phyloP scores from a whole-genome alignment of 2,797 vertebrate genomes.

The Microcaecilia unicolor region DNA sequence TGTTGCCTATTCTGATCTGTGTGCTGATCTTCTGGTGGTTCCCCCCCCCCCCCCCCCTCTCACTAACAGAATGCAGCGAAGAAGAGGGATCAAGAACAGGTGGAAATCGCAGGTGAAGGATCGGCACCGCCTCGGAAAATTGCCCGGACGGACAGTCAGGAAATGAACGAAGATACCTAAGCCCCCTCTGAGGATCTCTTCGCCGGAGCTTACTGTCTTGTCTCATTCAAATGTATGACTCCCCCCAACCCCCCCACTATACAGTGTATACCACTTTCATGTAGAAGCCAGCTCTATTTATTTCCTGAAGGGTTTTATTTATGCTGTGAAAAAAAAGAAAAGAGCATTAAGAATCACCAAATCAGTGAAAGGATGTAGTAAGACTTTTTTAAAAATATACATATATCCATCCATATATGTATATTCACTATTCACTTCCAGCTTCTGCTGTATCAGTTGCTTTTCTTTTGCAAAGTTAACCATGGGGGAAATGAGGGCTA shows the following conservation, averaged over 20 bases:
- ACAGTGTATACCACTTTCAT: constrained; percentile 37
- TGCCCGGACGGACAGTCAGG: constrained; percentile 74
- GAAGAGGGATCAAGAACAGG: constrained; percentile 77
- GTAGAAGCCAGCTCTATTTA: constrained; percentile 58
- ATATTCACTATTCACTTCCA: no score
- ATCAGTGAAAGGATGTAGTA: constrained; percentile 13
- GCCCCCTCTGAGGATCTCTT: neutral
- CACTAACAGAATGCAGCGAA: constrained; percentile 67
- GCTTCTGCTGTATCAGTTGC: no score
- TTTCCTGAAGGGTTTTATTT: constrained; percentile 56
- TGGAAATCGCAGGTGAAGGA: constrained; percentile 69
- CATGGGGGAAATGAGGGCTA: no score
- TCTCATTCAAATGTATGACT: constrained; percentile 32
- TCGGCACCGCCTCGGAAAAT: constrained; percentile 73
- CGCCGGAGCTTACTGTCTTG: constrained; percentile 30
- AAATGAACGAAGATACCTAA: constrained; percentile 75
- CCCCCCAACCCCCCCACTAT: constrained; percentile 10
- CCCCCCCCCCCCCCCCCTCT: neutral
- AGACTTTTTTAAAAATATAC: constrained; percentile 22
- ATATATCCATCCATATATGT: no score
- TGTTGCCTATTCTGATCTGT: no score
- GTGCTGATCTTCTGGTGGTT: no score
- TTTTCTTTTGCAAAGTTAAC: no score
- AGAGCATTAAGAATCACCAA: constrained; percentile 25
- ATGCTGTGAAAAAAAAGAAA: constrained; percentile 32